Evolutionary conservation across 2,888 invertebrate species (phyloP), one percentile per base, ranked within the genome.

Genomic region (Acleris holmiana): DNA sequence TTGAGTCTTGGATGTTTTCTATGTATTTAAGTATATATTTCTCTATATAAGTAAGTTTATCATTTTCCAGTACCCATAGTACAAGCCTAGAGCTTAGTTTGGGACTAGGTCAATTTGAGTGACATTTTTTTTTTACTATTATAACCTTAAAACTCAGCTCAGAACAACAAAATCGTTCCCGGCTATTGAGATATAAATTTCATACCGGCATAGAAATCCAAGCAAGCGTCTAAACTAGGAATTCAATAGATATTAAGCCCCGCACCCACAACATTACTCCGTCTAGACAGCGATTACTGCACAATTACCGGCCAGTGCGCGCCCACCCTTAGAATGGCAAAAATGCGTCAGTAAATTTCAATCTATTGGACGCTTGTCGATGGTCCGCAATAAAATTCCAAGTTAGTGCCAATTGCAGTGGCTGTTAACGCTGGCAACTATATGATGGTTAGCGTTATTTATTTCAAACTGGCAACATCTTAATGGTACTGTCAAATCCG

Each of bases 201-300:
- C 44, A 44, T 17, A 44, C n/a, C 15, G 7, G 23, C 8, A 53
- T 57, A 64, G 44, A 58, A 64, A 64, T 64, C 58, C 18, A 40
- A 49, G 35, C 57, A 7, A 53, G 18, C 58, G 23, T 46, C 48
- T 10, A 46, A 62, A 55, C 21, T 25, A 64, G 58, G 63, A 58
- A 64, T 64, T 57, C 57, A 63, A 58, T 66, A 63, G 60, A 58
- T 57, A 68, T 49, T 61, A 68, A 70, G 67, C 67, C 66, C 68
- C 74, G 63, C 71, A 71, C 69, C 69, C 66, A 61, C 56, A 70
- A 71, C 77, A 76, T 82, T 81, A 79, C 68, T 55, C 68, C 72
- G 85, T 84, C 84, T 84, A 84, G 84, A 84, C 83, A 62, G 62
- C 68, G 66, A 72, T 72, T 71, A 74, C 74, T 73, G 63, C 75